These are phyloP conservation scores for Cryptocephalus moraei DNA, from an alignment of 2,888 invertebrate genomes.

Conservation along the genomic window DNA sequence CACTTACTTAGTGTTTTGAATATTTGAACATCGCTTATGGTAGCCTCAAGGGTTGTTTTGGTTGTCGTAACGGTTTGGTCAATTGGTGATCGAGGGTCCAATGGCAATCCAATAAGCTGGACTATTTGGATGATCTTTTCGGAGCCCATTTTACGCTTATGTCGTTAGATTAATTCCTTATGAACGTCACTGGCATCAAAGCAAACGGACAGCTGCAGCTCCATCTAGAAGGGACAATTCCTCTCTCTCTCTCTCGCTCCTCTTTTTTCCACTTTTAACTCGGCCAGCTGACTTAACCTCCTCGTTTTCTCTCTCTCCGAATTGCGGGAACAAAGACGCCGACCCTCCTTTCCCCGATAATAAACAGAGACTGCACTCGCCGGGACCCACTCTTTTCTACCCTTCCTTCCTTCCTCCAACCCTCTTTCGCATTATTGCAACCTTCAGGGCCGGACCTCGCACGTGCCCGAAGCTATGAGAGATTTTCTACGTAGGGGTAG, in stretches of 20 bases:
- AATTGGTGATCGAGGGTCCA: too few species aligned
- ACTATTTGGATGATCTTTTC: too few species aligned
- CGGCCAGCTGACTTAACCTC: conserved; percentile 40
- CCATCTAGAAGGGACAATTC: conserved; percentile 19
- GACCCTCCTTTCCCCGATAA: conserved; percentile 28
- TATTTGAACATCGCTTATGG: too few species aligned
- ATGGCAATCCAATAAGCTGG: too few species aligned
- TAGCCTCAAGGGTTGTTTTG: too few species aligned
- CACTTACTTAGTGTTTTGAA: too few species aligned
- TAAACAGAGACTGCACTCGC: conserved; percentile 24
- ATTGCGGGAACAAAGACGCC: conserved; percentile 35
- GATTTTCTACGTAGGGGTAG: too few species aligned
- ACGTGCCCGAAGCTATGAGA: not conserved
- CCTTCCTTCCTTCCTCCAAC: conserved; percentile 23
- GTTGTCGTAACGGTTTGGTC: too few species aligned
- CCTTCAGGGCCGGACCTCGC: conserved; percentile 14
- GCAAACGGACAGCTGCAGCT: conserved; percentile 25
- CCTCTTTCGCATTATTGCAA: conserved; percentile 12
- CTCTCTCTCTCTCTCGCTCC: not conserved
- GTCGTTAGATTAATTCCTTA: too few species aligned
- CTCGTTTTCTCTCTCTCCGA: conserved; percentile 3
- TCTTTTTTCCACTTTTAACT: conserved; percentile 5
- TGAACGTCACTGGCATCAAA: conserved; percentile 19
- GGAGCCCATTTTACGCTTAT: too few species aligned
- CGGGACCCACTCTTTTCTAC: conserved; percentile 8